phyloP scores from a whole-genome alignment of 2,888 invertebrate species.

The Lasius platythorax region DNA sequence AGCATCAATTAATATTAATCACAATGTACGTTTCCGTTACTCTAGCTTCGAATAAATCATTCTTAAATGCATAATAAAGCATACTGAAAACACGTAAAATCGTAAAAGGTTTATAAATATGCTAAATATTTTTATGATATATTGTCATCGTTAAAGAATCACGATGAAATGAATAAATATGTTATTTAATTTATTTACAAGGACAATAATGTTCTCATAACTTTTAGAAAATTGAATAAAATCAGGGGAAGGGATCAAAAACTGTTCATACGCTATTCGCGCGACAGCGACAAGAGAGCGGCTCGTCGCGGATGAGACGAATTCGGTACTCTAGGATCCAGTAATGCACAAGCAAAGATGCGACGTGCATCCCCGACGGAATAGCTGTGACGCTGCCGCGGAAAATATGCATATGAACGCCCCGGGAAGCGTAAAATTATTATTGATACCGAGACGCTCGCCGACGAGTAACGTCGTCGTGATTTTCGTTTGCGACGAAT shows the following conservation, averaged over 20 bases:
- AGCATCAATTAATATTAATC: constrained; percentile 42
- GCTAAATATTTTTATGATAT: background rate
- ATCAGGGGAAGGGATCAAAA: background rate
- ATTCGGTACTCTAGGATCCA: constrained; percentile 22
- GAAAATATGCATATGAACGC: constrained; percentile 17
- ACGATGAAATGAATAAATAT: background rate
- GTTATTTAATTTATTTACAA: background rate
- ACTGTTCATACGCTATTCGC: background rate
- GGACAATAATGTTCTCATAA: background rate
- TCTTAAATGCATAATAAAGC: constrained; percentile 18
- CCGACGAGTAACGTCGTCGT: constrained; percentile 20
- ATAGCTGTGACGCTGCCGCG: constrained; percentile 26
- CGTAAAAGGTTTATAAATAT: background rate
- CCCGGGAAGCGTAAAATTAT: constrained; percentile 38
- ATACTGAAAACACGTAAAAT: background rate
- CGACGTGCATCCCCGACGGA: constrained; percentile 10
- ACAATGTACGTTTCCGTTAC: background rate
- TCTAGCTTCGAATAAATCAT: background rate
- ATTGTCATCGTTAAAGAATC: background rate
- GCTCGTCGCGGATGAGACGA: background rate
- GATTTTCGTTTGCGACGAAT: constrained; percentile 50
- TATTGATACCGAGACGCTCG: background rate
- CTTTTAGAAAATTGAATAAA: background rate
- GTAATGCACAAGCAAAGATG: constrained; percentile 10
- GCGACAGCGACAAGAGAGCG: background rate